Evolutionary conservation across 2,888 invertebrate species (phyloP).

Genomic region (Apamea anceps): DNA sequence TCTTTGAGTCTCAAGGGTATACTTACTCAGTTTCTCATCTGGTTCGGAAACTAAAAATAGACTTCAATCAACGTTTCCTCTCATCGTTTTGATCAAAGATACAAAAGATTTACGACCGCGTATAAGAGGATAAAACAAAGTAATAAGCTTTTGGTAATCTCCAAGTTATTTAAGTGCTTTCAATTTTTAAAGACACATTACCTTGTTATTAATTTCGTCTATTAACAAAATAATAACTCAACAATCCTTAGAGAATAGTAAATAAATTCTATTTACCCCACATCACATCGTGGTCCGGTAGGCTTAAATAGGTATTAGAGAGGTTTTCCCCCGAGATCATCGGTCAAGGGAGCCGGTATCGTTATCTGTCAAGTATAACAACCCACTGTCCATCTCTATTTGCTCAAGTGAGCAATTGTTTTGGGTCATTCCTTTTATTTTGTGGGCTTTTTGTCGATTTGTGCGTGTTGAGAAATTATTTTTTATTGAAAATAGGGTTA

Average conservation of each 20-base stretch:
- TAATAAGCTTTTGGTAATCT: neutral
- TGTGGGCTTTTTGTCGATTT: neutral
- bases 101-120: conserved; percentile 4
- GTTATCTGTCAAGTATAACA: conserved; percentile 51
- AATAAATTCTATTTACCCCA: conserved; percentile 29
- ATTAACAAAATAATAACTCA: neutral
- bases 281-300: conserved; percentile 28
- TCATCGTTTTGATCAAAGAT: conserved; percentile 15
- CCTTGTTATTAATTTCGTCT: no score
- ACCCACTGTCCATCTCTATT: conserved; percentile 48
- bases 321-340: conserved; percentile 43
- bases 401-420: conserved; percentile 43
- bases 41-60: conserved; percentile 19
- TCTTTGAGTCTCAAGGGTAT: neutral
- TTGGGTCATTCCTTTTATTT: conserved; percentile 34
- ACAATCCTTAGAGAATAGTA: conserved; percentile 25
- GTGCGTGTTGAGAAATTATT: neutral
- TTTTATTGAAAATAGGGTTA: neutral
- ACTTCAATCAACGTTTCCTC: conserved; percentile 6
- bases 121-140: neutral
- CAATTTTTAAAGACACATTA: neutral
- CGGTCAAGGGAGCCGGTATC: conserved; percentile 34
- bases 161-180: neutral
- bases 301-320: conserved; percentile 37
- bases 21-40: conserved; percentile 4